Conservation (phyloP, 2,888 invertebrate species). For the Eucriotettix oculatus region DNA sequence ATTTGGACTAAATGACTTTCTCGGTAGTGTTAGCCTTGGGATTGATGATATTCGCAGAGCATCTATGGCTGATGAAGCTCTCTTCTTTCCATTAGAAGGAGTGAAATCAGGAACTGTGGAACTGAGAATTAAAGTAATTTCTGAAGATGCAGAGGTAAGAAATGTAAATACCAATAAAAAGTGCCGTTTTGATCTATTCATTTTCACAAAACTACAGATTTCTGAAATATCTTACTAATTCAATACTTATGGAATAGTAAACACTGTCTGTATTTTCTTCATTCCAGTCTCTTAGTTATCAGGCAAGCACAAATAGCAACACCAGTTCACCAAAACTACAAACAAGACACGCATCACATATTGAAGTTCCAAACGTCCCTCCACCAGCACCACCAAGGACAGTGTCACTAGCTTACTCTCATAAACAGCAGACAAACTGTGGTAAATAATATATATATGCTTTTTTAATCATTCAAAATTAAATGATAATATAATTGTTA, state of each 20-base stretch:
- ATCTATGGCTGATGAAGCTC: slow-evolving; percentile 25
- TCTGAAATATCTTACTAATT: too few relatives aligned
- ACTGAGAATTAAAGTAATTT: slow-evolving; percentile 26
- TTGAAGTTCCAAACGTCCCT: slow-evolving; percentile 22
- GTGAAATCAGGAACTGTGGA: slow-evolving; percentile 31
- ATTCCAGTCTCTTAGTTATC: slow-evolving; percentile 13
- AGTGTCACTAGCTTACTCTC: slow-evolving; percentile 17
- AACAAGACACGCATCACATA: slow-evolving; percentile 9
- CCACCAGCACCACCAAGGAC: slow-evolving; percentile 24
- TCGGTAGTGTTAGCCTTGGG: slow-evolving; percentile 29
- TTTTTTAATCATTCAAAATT: too few relatives aligned
- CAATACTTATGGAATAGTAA: too few relatives aligned
- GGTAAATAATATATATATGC: too few relatives aligned
- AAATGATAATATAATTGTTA: too few relatives aligned
- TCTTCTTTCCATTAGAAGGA: slow-evolving; percentile 29
- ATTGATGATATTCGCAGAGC: slow-evolving; percentile 29
- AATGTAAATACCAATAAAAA: not conserved
- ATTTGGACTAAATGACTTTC: slow-evolving; percentile 33
- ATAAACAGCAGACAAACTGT: too few relatives aligned
- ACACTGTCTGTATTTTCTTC: not conserved
- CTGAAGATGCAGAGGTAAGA: slow-evolving; percentile 18
- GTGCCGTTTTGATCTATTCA: too few relatives aligned
- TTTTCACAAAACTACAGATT: too few relatives aligned
- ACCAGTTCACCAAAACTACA: slow-evolving; percentile 8
- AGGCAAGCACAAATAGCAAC: slow-evolving; percentile 15